Percentiles rank a stretch among this genome's conserved stretches.
Conservation (phyloP, 2,797 vertebrate species). For the Chloroceryle amazona region DNA sequence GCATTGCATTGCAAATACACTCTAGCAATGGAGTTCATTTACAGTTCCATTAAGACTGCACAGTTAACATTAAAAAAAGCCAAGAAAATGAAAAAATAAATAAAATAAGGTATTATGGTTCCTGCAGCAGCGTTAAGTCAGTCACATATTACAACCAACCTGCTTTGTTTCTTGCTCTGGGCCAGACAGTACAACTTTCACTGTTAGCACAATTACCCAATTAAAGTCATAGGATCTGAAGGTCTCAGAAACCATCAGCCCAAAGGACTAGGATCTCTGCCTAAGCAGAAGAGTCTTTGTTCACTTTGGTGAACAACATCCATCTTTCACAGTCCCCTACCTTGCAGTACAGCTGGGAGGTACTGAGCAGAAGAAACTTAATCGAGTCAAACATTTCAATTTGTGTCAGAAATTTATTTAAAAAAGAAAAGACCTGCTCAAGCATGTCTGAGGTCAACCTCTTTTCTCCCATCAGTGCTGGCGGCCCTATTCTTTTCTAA, state of each 20-base stretch:
- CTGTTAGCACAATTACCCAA: neutral
- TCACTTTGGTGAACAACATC: neutral
- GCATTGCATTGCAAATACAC: conserved; percentile 24
- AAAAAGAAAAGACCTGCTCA: neutral
- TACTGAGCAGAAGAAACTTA: neutral
- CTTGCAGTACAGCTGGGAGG: neutral
- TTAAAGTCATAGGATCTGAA: neutral
- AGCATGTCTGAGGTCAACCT: neutral
- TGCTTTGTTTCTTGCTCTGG: neutral
- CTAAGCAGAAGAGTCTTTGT: neutral
- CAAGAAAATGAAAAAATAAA: neutral
- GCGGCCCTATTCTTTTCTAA: neutral
- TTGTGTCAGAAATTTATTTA: conserved; percentile 35
- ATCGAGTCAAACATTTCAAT: conserved; percentile 19
- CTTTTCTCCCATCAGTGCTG: neutral
- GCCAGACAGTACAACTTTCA: neutral
- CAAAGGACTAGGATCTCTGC: neutral
- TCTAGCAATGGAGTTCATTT: conserved; percentile 62
- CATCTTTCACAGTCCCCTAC: conserved; percentile 2
- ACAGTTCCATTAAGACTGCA: conserved; percentile 37
- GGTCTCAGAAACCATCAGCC: neutral
- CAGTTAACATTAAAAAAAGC: conserved; percentile 20
- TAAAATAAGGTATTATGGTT: neutral
- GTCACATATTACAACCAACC: neutral
- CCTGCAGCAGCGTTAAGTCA: neutral